Base-by-base conservation (phyloP, 2,113 vertebrate species). In the Glaucidium brasilianum region DNA sequence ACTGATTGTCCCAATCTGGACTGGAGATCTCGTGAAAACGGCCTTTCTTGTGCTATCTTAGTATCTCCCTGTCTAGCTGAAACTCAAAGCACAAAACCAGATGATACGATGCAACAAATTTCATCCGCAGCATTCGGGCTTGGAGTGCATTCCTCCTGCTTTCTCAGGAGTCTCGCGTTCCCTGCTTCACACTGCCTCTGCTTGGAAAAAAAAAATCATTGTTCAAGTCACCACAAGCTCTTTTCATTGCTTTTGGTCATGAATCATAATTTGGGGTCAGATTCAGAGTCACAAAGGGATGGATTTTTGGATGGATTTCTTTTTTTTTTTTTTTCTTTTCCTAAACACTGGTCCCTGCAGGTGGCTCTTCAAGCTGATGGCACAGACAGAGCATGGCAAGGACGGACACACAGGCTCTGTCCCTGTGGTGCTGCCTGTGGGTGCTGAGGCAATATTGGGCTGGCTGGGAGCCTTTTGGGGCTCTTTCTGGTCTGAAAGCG, bases 161-260 rank as follows among this genome's bases (percentile, higher is more conserved):
- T 95, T 92, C 92, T 91, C 86, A 87, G 66, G 86, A 89, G 62
- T 91, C 91, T 95, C 39, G 1, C 17, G 2, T 87, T 97, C 45
- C 81, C 52, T 3, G 6, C 43, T 64, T 62, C 53, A 80, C 60
- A 5, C 58, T 82, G 81, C 67, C 45, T 79, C 26, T 76, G 80
- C 56, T 84, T 73, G 77, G 89, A 79, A 82, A 86, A 79, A 82
- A 86, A 86, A 47, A 94, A 32, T 41, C 59, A 45, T 62, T 95
- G 69, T 78, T 95, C 66, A 41, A 78, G n/a, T 87, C 77, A 50
- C 69, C 25, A 45, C 83, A 56, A 87, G 72, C 45, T 90, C 66
- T 76, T 90, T 64, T 87, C 71, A 37, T 81, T 0, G 0, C 37
- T 82, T 82, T 50, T 90, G 69, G 67, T 85, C 53, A 55, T 63